Evolutionary conservation across 2,888 invertebrate species (phyloP).

Genomic region (Rotaria macrura): DNA sequence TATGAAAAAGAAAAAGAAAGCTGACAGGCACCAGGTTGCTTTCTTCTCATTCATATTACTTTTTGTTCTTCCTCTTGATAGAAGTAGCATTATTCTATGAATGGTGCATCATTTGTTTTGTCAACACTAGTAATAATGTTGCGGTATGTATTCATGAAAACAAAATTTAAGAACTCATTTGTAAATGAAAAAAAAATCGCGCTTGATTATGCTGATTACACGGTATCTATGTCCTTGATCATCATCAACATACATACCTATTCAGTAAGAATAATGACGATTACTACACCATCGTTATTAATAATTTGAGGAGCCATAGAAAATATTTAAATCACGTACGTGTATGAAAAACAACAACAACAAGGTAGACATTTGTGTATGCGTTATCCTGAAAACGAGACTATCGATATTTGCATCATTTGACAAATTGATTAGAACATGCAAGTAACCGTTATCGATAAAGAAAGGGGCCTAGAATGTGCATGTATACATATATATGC

Average conservation of each 20-base stretch:
- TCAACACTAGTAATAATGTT: background rate
- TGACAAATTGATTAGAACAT: constrained; percentile 3
- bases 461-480: background rate
- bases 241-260: background rate
- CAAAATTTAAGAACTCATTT: background rate
- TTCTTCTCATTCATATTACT: background rate
- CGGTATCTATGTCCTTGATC: background rate
- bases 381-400: background rate
- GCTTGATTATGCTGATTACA: background rate
- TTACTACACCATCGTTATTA: background rate
- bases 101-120: background rate
- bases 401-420: background rate
- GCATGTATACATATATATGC: background rate
- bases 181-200: background rate
- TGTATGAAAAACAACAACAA: background rate
- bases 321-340: background rate
- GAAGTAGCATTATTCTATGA: background rate
- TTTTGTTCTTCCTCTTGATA: background rate
- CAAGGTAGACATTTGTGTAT: background rate
- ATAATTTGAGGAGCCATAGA: background rate
- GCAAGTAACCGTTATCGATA: background rate
- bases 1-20: background rate
- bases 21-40: background rate
- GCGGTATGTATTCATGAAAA: background rate
- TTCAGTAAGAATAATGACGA: background rate